Base-by-base conservation (phyloP, 2,113 vertebrate genomes). In the Halichoerus grypus region DNA sequence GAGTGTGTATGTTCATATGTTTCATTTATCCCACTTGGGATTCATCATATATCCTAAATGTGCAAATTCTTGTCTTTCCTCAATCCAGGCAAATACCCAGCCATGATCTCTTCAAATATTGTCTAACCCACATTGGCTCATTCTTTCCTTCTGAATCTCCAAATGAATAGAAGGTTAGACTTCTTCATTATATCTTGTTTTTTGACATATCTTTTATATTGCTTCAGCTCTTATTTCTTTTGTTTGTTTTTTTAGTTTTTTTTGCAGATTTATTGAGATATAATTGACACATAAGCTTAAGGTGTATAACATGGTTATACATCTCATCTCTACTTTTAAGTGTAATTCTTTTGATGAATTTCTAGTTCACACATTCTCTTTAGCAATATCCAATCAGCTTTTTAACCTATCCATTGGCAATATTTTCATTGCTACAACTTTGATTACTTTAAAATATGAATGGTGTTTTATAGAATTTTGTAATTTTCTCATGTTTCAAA, bases 21-120 rank as follows among this genome's bases (percentile, higher is more conserved):
- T 82, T 55, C 51, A 84, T 72, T 57, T 85, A 92, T 21, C 33
- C 49, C 46, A 80, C 22, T 82, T 94, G 33, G 8, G 22, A 55
- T 59, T 79, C 13, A 80, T 80, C 49, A 67, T 51, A 67, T 4
- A 19, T 33, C 4, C 16, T 59, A 1, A 85, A n/a, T 65, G n/a
- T 88, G 18, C 5, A 96, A 65, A 91, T 85, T 80, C n/a, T 91
- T 91, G 33, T 61, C 55, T 94, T 92, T 97, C 22, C 21, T 83
- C 31, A 90, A 16, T 55, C 33, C 49, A 87, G 7, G 31, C 7
- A 79, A 95, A 33, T n/a, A 10, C 12, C 15, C 8, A 49, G 33
- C 61, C 33, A 76, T 59, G 21, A 24, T 9, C 46, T 46, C 46
- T 46, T 46, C 46, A 46, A 46, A 46, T 46, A 46, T 46, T 46